phyloP scores from a whole-genome alignment of 2,113 vertebrate species.

The Mohoua ochrocephala region DNA sequence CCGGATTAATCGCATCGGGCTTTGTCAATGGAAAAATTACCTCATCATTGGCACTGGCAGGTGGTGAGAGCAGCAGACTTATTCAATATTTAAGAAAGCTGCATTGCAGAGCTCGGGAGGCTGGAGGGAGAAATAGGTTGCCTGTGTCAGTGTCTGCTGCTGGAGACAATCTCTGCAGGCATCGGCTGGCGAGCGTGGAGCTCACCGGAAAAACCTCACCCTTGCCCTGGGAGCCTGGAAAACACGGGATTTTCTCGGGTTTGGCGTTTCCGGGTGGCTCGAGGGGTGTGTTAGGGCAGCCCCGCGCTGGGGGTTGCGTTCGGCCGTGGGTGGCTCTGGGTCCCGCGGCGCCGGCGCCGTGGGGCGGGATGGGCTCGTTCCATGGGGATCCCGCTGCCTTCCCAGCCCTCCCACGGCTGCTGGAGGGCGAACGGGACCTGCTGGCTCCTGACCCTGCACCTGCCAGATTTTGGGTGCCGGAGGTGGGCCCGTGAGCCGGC shows the following conservation, averaged over 20 bases:
- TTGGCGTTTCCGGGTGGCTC: background rate
- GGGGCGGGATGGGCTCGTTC: background rate
- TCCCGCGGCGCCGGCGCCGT: rapidly evolving
- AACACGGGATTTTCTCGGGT: rapidly evolving
- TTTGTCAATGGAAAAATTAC: slow-evolving; percentile 52
- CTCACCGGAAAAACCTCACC: background rate
- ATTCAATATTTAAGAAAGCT: slow-evolving; percentile 71
- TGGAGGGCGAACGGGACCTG: background rate
- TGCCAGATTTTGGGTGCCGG: background rate
- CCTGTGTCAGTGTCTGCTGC: slow-evolving; percentile 51
- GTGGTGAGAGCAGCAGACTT: slow-evolving; percentile 49
- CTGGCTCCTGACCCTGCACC: rapidly evolving
- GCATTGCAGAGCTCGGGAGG: slow-evolving; percentile 68
- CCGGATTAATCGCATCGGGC: slow-evolving; percentile 20
- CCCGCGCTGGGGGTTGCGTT: rapidly evolving
- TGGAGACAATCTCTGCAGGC: slow-evolving; percentile 46
- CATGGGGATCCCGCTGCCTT: rapidly evolving
- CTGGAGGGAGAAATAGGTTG: slow-evolving; percentile 41
- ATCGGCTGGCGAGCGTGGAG: background rate
- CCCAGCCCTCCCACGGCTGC: background rate
- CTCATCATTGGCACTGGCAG: slow-evolving; percentile 34
- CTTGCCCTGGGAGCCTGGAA: background rate
- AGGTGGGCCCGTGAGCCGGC: rapidly evolving
- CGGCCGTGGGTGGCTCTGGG: rapidly evolving
- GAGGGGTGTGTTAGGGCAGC: background rate